phyloP scores from a whole-genome alignment of 2,888 invertebrate genomes.

The Agapetus fuscipes region DNA sequence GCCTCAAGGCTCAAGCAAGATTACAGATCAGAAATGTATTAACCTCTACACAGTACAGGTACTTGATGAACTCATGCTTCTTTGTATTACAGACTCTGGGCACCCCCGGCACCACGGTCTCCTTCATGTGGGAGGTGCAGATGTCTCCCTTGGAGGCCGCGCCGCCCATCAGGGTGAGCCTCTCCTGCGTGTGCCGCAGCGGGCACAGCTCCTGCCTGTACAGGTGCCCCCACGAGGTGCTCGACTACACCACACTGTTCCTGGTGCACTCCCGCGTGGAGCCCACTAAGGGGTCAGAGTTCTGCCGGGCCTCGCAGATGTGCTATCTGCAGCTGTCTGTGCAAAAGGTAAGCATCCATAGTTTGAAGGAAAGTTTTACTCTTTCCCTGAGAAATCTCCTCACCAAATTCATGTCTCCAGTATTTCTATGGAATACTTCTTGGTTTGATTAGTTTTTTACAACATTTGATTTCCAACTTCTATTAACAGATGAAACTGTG shows the following conservation, averaged over 20 bases:
- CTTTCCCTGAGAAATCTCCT: no score
- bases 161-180: constrained; percentile 40
- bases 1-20: no score
- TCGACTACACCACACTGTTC: constrained; percentile 79
- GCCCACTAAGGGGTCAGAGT: constrained; percentile 69
- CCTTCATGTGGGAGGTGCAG: constrained; percentile 76
- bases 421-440: no score
- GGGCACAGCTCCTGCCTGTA: constrained; percentile 31
- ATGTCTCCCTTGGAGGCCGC: constrained; percentile 52
- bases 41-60: no score
- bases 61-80: no score
- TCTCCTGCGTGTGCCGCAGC: constrained; percentile 23
- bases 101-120: constrained; percentile 63
- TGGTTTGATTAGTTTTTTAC: background rate
- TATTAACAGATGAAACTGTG: constrained; percentile 1
- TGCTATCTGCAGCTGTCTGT: constrained; percentile 73
- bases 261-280: constrained; percentile 69
- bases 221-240: constrained; percentile 67
- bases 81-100: constrained; percentile 46
- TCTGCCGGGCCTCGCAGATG: constrained; percentile 81
- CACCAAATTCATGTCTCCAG: no score
- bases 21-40: no score
- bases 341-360: constrained; percentile 45
- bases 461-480: background rate
- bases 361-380: no score